Base-by-base conservation (phyloP, 2,888 invertebrate species). In the Steinernema hermaphroditum region DNA sequence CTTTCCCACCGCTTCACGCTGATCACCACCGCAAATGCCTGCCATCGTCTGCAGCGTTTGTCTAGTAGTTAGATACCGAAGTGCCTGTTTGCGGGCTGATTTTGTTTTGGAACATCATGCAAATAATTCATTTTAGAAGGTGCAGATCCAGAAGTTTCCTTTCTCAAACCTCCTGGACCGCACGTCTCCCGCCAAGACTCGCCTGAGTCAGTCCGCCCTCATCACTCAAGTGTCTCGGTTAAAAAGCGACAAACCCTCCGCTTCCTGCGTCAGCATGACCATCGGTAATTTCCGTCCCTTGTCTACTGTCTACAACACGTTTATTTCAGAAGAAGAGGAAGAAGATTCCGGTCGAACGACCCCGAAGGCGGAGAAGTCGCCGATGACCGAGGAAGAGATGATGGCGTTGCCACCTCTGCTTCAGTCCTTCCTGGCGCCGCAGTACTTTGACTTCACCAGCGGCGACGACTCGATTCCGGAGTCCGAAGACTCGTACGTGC, bases 101-200 rank as follows among this genome's bases (percentile, higher is more conserved):
- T n/a, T n/a, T n/a, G n/a, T n/a, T 43, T 8, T 43, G 14, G 43
- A 14, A 14, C 43, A 12, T 43, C 14, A 12, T 43, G 43, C 8
- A 43, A 12, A 43, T 43, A 8, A 12, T 43, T 46, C 6, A 46
- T 12, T 54, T 54, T 16, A 62, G 62, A 14, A 62, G 14, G 22
- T 46, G 6, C 62, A 62, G 19, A 62, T 62, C n/a, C 62, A 62
- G n/a, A 62, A 62, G 27, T 62, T 62, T 19, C 62, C 62, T 16
- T 62, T 62, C 29, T 62, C 62, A 1, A 32, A 32, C 1, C 62
- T 62, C 16, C 62, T 62, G 29, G 62, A 62, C 34, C 62, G 62
- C n/a, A n/a, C n/a, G 1, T 16, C 29, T 8, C 62, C 62, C 12
- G 29, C 62, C 32, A 62, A 32, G n/a, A 14, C 62, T 1, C 27